Evolutionary conservation across 2,113 vertebrate genomes (phyloP), one percentile per base, ranked within the genome.

Genomic region (Oryzias curvinotus): DNA sequence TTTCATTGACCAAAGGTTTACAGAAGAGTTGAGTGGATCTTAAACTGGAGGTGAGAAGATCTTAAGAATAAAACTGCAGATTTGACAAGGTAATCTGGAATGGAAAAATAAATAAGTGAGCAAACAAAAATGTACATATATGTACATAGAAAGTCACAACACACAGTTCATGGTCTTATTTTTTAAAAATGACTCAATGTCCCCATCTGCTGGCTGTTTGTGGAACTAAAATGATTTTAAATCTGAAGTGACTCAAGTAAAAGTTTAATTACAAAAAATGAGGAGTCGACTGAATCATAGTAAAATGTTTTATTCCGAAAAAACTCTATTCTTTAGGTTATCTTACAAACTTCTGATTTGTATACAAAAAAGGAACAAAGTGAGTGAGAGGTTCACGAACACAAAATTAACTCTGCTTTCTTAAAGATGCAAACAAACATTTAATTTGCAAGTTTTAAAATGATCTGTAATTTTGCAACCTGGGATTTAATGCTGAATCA

Each of bases 231-330:
- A 81, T 71, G 86, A 83, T 53, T 50, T 53, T n/a, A 10, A 25
- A 3, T 13, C 53, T 14, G 15, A 43, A 26, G 36, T 26, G 30
- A 52, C 13, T 43, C 7, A 17, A 60, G 18, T 62, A 7, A 70
- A 48, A 18, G 12, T 19, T 6, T 2, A n/a, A 13, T 23, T 15
- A 36, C 19, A n/a, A 50, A 28, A 3, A 15, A 4, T 12, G 3
- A 7, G 6, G 47, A 63, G 36, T 51, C 18, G 52, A 43, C 66
- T 62, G 62, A 51, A 56, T 77, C 72, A 72, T 82, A 81, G 65
- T 88, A 84, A 85, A 87, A 87, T 47, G 42, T 83, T 91, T 91
- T 88, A 89, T 86, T 90, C 72, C 84, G 89, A 83, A 85, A 81
- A 60, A 19, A 72, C 73, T 78, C 67, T 68, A 65, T 68, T 45